A percentile compares a stretch with the other conserved stretches of the same genome.
phyloP scores from a whole-genome alignment of 2,888 invertebrate genomes.

The Blastobasis adustella region DNA sequence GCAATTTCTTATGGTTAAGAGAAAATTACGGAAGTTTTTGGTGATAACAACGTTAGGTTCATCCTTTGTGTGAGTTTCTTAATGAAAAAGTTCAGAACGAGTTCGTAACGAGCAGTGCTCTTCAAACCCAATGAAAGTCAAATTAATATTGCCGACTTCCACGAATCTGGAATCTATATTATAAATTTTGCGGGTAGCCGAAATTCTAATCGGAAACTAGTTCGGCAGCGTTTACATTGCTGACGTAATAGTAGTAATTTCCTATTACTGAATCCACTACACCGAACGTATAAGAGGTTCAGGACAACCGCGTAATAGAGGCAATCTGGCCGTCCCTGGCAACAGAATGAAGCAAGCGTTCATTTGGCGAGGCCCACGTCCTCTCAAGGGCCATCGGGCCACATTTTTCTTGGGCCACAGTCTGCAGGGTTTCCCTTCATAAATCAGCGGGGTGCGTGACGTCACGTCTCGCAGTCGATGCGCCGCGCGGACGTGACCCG shows the following conservation, averaged over 20 bases:
- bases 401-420: constrained; percentile 45
- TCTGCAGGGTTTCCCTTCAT: constrained; percentile 48
- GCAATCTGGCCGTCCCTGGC: constrained; percentile 20
- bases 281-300: too few species aligned
- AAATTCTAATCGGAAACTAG: too few species aligned
- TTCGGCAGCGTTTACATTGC: too few species aligned
- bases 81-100: constrained; percentile 3
- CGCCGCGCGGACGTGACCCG: constrained; percentile 56
- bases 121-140: too few species aligned
- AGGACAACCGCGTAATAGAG: too few species aligned
- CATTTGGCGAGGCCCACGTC: constrained; percentile 47
- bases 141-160: too few species aligned
- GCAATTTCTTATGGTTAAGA: constrained; percentile 1
- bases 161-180: too few species aligned
- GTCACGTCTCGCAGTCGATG: constrained; percentile 51
- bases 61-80: neutral
- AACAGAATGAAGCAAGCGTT: constrained; percentile 54
- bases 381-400: constrained; percentile 50
- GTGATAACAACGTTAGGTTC: constrained; percentile 2
- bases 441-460: constrained; percentile 60
- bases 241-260: too few species aligned
- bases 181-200: too few species aligned
- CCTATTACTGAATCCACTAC: too few species aligned
- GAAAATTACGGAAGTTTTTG: constrained; percentile 6
- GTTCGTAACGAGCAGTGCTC: neutral